A percentile compares a stretch with the other conserved stretches of the same genome.
phyloP scores from a whole-genome alignment of 2,888 invertebrate genomes.

The Chouioia cunea region DNA sequence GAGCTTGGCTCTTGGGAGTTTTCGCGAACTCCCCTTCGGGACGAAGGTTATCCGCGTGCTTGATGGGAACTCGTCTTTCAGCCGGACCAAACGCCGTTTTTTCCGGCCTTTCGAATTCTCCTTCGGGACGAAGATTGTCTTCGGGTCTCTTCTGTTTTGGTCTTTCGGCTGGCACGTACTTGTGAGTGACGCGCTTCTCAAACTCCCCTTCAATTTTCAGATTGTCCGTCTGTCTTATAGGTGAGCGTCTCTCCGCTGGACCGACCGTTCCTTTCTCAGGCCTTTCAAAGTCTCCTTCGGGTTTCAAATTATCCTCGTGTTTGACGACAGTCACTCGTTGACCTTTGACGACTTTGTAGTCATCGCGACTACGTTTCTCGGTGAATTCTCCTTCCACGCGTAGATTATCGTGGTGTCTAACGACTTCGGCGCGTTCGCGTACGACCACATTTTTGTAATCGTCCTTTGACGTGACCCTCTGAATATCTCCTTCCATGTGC shows the following conservation, averaged over 20 bases:
- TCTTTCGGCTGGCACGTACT: conserved; percentile 71
- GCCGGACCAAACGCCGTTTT: conserved; percentile 50
- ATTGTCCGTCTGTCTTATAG: conserved; percentile 62
- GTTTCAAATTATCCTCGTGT: conserved; percentile 71
- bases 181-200: conserved; percentile 71
- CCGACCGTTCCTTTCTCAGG: conserved; percentile 70
- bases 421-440: conserved; percentile 69
- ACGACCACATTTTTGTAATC: conserved; percentile 51
- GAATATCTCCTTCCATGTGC: conserved; percentile 69
- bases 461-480: conserved; percentile 71
- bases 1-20: conserved; percentile 67
- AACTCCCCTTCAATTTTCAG: conserved; percentile 67
- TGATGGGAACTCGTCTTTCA: conserved; percentile 62
- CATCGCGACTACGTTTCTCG: conserved; percentile 68
- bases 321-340: conserved; percentile 70
- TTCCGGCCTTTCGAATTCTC: conserved; percentile 68
- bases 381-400: conserved; percentile 74
- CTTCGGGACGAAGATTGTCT: conserved; percentile 68
- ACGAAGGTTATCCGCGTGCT: conserved; percentile 68
- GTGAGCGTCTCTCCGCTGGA: conserved; percentile 58
- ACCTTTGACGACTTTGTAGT: conserved; percentile 72
- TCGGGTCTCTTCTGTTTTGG: conserved; percentile 63
- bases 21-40: conserved; percentile 69
- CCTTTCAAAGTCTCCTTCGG: conserved; percentile 69
- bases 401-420: conserved; percentile 68